Evolutionary conservation across 2,797 vertebrate species (phyloP).

Genomic region (Odontamblyopus rebecca): DNA sequence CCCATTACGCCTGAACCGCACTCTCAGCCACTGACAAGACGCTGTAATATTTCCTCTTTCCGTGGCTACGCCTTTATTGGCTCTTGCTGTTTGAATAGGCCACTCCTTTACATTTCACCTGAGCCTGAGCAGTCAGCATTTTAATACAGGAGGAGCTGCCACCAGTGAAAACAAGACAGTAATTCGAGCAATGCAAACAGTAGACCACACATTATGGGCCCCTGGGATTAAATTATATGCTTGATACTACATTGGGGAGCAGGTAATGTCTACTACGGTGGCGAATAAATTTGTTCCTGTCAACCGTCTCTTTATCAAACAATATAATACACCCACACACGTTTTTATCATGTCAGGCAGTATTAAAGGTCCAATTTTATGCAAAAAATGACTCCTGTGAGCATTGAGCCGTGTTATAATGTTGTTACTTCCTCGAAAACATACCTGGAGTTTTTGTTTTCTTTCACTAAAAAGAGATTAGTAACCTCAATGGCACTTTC

Average conservation of each 20-base stretch:
- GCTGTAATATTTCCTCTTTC: conserved; percentile 18
- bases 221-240: conserved; percentile 9
- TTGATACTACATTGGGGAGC: not conserved
- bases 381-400: too few relatives aligned
- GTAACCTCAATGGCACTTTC: too few relatives aligned
- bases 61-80: conserved; percentile 42
- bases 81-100: conserved; percentile 35
- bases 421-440: too few relatives aligned
- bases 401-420: too few relatives aligned
- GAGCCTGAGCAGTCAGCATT: not conserved
- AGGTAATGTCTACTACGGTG: not conserved
- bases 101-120: conserved; percentile 36
- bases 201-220: not conserved
- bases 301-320: not conserved
- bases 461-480: too few relatives aligned
- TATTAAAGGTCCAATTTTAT: too few relatives aligned
- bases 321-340: not conserved
- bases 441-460: too few relatives aligned
- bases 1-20: too few relatives aligned
- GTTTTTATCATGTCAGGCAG: too few relatives aligned
- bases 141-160: not conserved
- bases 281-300: not conserved
- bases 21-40: not conserved
- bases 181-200: not conserved
- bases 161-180: not conserved